These are phyloP conservation scores for Parasteatoda lunata DNA, from an alignment of 2,888 invertebrate species.

Conservation along the genomic window DNA sequence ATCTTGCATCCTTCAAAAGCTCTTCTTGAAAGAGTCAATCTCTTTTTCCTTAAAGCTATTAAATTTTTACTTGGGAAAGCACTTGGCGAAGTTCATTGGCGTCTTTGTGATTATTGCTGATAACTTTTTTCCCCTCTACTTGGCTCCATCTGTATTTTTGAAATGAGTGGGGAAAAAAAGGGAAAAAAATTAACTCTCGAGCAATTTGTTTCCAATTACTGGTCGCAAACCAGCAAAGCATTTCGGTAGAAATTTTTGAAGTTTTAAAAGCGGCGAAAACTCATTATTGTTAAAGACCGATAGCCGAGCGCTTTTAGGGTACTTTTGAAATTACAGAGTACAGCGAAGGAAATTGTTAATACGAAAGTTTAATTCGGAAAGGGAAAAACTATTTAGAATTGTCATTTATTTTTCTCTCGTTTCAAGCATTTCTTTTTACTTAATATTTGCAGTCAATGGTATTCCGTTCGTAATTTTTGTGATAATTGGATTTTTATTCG, in stretches of 20 bases:
- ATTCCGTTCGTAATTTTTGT: background rate
- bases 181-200: constrained; percentile 15
- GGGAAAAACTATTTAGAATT: background rate
- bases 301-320: background rate
- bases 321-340: background rate
- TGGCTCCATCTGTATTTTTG: constrained; percentile 12
- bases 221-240: background rate
- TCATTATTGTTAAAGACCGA: background rate
- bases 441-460: background rate
- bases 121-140: constrained; percentile 7
- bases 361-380: background rate
- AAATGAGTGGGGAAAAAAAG: background rate
- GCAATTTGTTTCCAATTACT: constrained; percentile 60
- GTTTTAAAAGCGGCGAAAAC: constrained; percentile 3
- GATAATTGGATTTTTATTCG: no score
- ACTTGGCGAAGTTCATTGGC: constrained; percentile 38
- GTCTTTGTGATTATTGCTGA: constrained; percentile 47
- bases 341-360: background rate
- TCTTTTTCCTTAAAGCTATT: constrained; percentile 46
- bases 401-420: background rate
- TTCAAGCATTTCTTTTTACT: background rate
- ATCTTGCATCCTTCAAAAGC: background rate
- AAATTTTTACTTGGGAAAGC: constrained; percentile 43
- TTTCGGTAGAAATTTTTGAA: background rate
- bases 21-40: constrained; percentile 23